phyloP scores from a whole-genome alignment of 2,113 vertebrate genomes.

The Mesitornis unicolor region DNA sequence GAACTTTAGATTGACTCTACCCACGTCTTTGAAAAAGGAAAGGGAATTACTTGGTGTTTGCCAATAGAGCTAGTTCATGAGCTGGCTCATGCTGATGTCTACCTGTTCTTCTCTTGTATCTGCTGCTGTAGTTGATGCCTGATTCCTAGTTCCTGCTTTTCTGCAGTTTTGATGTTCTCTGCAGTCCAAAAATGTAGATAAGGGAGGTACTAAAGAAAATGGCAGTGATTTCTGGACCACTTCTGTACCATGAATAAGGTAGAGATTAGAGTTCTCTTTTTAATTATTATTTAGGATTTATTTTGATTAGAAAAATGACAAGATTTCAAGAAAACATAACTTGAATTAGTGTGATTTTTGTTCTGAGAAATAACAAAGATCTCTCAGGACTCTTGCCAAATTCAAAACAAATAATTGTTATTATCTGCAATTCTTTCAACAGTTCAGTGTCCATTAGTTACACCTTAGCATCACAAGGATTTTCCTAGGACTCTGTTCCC shows the following conservation, averaged over 20 bases:
- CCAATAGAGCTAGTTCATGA: neutral
- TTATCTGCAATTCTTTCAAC: neutral
- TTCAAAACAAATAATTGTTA: neutral
- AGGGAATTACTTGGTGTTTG: neutral
- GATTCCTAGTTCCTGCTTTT: neutral
- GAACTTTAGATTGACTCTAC: neutral
- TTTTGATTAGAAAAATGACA: neutral
- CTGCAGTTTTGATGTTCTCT: neutral
- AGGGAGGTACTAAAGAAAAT: neutral
- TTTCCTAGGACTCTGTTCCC: neutral
- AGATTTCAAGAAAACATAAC: neutral
- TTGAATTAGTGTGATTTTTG: neutral
- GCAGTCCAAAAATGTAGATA: neutral
- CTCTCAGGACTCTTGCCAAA: neutral
- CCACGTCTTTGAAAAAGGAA: neutral
- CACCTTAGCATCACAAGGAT: neutral
- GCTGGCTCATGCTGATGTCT: neutral
- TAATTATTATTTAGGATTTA: neutral
- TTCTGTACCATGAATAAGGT: neutral
- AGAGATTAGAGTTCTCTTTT: neutral
- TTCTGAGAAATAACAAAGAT: neutral
- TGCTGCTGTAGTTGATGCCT: neutral
- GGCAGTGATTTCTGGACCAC: neutral
- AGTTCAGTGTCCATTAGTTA: neutral
- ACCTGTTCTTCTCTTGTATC: neutral